Percentiles rank a stretch among this genome's conserved stretches.
These are phyloP conservation scores for Mythimna pallens DNA, from an alignment of 2,888 invertebrate genomes.

Conservation along the genomic window DNA sequence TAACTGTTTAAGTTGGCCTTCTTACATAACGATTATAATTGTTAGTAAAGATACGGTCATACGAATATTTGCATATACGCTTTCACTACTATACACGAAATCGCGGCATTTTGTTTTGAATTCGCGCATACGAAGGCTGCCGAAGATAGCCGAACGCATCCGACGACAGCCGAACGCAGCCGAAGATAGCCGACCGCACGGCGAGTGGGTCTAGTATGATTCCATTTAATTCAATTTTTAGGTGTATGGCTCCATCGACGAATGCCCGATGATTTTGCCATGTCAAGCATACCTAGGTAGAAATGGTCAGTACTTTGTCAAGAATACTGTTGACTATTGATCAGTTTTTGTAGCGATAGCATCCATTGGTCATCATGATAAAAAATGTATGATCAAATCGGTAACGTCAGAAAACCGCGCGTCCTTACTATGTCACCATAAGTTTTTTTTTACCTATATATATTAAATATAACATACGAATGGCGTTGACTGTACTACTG, in stretches of 20 bases:
- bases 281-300: no score
- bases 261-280: no score
- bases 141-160: not conserved
- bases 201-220: not conserved
- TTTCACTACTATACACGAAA: not conserved
- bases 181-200: not conserved
- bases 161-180: no score
- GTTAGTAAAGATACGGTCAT: not conserved
- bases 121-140: not conserved
- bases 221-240: no score
- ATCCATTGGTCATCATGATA: no score
- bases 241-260: no score
- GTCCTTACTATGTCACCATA: not conserved
- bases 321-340: no score
- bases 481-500: conserved; percentile 30
- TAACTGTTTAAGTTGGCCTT: not conserved
- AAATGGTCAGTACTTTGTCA: no score
- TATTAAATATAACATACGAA: conserved; percentile 14
- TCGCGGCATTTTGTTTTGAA: not conserved
- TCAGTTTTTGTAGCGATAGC: no score
- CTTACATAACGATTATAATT: not conserved
- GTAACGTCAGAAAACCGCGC: not conserved
- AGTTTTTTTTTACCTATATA: not conserved
- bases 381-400: not conserved
- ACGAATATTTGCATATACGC: not conserved